A percentile compares a stretch with the other conserved stretches of the same genome.
phyloP scores from a whole-genome alignment of 2,888 invertebrate species.

The Orthosia gracilis region DNA sequence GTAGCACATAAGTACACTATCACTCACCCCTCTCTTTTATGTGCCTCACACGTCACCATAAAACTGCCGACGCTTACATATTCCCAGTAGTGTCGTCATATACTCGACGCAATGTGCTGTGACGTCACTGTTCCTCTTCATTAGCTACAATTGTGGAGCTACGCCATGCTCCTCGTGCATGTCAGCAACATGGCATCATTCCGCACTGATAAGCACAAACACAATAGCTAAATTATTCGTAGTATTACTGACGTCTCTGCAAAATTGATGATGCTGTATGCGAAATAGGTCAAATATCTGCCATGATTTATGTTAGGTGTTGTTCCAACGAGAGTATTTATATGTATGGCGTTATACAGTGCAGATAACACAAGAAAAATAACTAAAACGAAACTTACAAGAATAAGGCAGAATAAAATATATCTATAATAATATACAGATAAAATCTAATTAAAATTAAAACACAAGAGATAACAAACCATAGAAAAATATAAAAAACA shows the following conservation, averaged over 20 bases:
- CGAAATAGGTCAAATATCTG: conserved; percentile 42
- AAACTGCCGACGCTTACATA: conserved; percentile 15
- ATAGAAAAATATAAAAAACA: no score
- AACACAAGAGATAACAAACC: no score
- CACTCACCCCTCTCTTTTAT: conserved; percentile 36
- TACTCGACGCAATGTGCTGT: conserved; percentile 29
- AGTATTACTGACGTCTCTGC: conserved; percentile 27
- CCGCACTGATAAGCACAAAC: conserved; percentile 24
- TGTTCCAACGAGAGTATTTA: background rate
- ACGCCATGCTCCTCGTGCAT: conserved; percentile 32
- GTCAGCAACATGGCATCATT: conserved; percentile 33
- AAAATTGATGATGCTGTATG: conserved; percentile 25
- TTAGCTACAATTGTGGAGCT: conserved; percentile 44
- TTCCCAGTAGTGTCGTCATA: conserved; percentile 32
- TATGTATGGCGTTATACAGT: no score
- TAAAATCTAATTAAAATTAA: no score
- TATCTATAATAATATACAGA: no score
- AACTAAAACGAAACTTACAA: no score
- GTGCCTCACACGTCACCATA: conserved; percentile 9
- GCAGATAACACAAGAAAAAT: no score
- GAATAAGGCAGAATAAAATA: no score
- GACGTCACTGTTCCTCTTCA: conserved; percentile 48
- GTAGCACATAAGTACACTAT: conserved; percentile 7
- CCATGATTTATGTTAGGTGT: conserved; percentile 37
- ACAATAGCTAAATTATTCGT: conserved; percentile 50